These are phyloP conservation scores for Echinarachnius parma DNA, from an alignment of 53 echinoderm and acorn worm species.

Conservation along the genomic window DNA sequence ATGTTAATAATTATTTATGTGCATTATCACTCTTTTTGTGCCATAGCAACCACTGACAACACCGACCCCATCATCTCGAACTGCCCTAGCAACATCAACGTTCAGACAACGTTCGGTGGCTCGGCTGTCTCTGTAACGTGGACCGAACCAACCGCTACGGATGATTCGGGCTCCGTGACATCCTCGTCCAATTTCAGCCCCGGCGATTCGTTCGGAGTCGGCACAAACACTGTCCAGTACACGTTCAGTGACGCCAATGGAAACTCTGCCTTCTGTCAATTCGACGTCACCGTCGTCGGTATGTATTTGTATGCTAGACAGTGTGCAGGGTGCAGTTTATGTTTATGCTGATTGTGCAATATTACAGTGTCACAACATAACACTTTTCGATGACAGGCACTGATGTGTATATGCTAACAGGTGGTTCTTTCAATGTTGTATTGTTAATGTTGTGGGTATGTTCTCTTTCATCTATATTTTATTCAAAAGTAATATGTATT, in stretches of 20 bases:
- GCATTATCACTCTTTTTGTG: no score
- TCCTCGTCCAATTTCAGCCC: constrained; percentile 32
- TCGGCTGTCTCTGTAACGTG: constrained; percentile 35
- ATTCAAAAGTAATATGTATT: no score
- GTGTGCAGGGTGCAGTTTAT: no score
- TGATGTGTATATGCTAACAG: no score
- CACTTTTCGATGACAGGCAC: no score
- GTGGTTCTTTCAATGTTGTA: no score
- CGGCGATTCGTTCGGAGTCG: constrained; percentile 42
- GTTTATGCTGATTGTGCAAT: no score
- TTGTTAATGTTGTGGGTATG: no score
- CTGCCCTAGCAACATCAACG: constrained; percentile 43
- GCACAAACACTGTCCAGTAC: constrained; percentile 48
- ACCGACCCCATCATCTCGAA: constrained; percentile 46
- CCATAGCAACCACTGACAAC: constrained; percentile 42
- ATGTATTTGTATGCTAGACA: background rate
- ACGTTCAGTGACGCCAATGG: constrained; percentile 55
- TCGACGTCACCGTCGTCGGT: constrained; percentile 14
- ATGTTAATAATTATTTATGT: no score
- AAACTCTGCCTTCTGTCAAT: constrained; percentile 50
- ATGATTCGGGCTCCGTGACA: constrained; percentile 45
- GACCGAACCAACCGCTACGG: constrained; percentile 63
- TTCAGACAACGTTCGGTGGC: constrained; percentile 10
- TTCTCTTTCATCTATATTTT: no score
- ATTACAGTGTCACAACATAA: no score